phyloP scores from a whole-genome alignment of 2,113 vertebrate species.

The Rhadina sibilatrix region DNA sequence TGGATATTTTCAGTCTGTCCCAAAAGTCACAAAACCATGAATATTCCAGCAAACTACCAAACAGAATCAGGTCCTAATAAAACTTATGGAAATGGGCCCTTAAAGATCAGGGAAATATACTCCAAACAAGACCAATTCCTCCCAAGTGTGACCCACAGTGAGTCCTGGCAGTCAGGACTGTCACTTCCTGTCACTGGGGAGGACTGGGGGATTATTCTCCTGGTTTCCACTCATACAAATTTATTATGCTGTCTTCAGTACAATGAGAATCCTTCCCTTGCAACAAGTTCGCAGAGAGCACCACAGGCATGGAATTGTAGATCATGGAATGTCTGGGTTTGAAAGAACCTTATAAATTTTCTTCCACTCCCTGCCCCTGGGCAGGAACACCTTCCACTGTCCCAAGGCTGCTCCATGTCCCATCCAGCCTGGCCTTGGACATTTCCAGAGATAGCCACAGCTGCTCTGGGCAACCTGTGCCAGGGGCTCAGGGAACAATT shows the following conservation, averaged over 20 bases:
- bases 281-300: not conserved
- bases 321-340: not conserved
- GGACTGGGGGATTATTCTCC: not conserved
- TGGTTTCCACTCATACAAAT: not conserved
- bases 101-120: not conserved
- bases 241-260: not conserved
- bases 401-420: fast-evolving
- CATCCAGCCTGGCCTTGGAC: fast-evolving
- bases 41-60: not conserved
- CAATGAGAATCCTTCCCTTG: not conserved
- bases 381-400: fast-evolving
- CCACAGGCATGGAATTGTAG: not conserved
- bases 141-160: not conserved
- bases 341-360: not conserved
- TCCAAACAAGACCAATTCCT: not conserved
- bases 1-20: not conserved
- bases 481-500: not conserved
- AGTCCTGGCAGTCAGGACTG: not conserved
- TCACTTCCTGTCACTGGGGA: not conserved
- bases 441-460: not conserved
- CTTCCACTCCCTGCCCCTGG: fast-evolving
- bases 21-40: not conserved
- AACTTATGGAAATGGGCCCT: not conserved
- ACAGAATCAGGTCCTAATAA: not conserved
- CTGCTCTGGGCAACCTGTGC: not conserved